Evolutionary conservation across 2,113 vertebrate species (phyloP).

Genomic region (Anhinga anhinga): DNA sequence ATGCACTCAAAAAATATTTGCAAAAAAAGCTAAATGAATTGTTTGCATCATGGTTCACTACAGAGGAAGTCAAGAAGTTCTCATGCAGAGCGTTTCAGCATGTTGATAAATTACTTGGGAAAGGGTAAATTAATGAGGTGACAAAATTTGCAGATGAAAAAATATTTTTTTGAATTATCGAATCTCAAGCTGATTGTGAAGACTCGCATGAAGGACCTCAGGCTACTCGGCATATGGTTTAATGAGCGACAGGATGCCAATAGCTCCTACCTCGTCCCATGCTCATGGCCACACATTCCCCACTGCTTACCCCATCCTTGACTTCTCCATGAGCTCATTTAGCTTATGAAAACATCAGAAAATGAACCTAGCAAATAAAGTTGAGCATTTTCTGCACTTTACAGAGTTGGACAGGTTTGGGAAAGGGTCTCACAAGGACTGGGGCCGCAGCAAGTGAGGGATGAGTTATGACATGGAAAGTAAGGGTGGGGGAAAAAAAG

Average conservation of each 20-base stretch:
- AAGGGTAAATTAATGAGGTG: neutral
- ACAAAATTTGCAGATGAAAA: conserved; percentile 10
- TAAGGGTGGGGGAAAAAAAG: neutral
- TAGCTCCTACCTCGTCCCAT: neutral
- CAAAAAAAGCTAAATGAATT: neutral
- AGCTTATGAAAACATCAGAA: neutral
- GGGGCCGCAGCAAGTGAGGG: neutral
- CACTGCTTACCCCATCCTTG: neutral
- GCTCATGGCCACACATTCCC: neutral
- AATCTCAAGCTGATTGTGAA: neutral
- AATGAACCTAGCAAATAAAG: neutral
- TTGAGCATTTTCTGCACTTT: neutral
- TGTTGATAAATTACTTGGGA: neutral
- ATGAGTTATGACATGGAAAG: neutral
- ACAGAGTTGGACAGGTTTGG: neutral
- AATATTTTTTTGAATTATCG: neutral
- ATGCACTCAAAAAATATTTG: neutral
- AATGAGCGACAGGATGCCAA: neutral
- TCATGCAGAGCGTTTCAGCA: neutral
- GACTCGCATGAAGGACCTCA: neutral
- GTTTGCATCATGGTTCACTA: neutral
- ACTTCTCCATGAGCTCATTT: neutral
- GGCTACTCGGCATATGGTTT: neutral
- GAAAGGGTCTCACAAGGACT: neutral
- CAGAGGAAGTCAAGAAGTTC: neutral